phyloP scores from a whole-genome alignment of 2,888 invertebrate genomes.

The Chymomyza caudatula region DNA sequence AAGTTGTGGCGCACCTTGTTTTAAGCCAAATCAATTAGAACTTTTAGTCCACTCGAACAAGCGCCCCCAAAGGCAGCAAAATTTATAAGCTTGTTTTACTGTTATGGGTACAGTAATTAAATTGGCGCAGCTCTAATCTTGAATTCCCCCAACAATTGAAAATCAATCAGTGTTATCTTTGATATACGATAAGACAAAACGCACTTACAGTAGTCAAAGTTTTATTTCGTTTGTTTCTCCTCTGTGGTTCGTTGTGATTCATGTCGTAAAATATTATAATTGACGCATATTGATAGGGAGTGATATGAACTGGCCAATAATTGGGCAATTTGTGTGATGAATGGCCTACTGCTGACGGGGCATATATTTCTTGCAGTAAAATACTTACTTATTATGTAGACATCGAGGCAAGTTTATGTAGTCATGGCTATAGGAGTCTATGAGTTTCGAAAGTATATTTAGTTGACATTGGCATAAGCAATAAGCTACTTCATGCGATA shows the following conservation, averaged over 20 bases:
- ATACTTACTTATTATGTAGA: background rate
- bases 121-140: slow-evolving; percentile 54
- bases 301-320: background rate
- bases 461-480: too few relatives aligned
- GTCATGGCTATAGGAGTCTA: background rate
- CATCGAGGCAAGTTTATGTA: background rate
- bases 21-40: slow-evolving; percentile 69
- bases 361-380: background rate
- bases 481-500: too few relatives aligned
- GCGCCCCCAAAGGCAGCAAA: slow-evolving; percentile 7
- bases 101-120: slow-evolving; percentile 55
- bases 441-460: background rate
- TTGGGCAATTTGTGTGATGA: background rate
- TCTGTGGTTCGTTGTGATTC: too few relatives aligned
- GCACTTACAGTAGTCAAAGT: slow-evolving; percentile 22
- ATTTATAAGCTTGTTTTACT: slow-evolving; percentile 13
- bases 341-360: background rate
- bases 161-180: slow-evolving; percentile 62
- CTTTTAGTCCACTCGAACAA: slow-evolving; percentile 48
- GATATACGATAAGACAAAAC: slow-evolving; percentile 38
- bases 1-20: slow-evolving; percentile 23
- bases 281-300: background rate
- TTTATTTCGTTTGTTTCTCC: background rate
- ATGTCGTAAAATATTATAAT: background rate
- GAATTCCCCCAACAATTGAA: slow-evolving; percentile 57